phyloP scores from a whole-genome alignment of 2,113 vertebrate genomes.

The Apaloderma vittatum region DNA sequence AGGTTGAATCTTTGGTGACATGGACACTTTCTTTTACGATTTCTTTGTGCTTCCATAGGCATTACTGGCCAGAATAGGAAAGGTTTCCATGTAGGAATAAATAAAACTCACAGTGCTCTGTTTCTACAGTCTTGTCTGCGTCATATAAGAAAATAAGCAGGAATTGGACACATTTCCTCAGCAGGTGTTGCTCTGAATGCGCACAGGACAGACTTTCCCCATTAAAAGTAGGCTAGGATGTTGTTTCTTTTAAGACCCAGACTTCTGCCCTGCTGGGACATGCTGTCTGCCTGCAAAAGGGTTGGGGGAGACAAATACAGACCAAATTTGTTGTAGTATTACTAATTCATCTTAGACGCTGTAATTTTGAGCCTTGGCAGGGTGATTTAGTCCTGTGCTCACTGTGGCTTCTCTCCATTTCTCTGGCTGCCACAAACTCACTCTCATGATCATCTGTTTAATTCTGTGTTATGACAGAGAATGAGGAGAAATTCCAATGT shows the following conservation, averaged over 20 bases:
- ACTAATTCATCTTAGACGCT: background rate
- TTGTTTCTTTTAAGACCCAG: background rate
- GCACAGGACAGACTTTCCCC: background rate
- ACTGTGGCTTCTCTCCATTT: background rate
- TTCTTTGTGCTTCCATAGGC: background rate
- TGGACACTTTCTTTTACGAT: fast-evolving
- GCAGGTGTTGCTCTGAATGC: background rate
- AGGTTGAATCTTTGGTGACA: background rate
- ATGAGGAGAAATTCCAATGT: background rate
- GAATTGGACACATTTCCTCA: background rate
- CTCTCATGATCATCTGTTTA: background rate
- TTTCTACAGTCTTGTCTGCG: background rate
- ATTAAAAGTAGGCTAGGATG: background rate
- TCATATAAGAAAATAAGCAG: background rate
- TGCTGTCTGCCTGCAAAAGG: background rate
- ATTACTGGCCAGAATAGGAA: background rate
- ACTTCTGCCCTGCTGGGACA: background rate
- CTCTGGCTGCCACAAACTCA: background rate
- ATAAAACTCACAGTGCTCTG: background rate
- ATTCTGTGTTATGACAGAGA: background rate
- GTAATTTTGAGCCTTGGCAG: background rate
- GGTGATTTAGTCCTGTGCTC: background rate
- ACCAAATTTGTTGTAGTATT: background rate
- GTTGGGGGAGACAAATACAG: background rate
- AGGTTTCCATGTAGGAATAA: background rate